A percentile compares a stretch with the other conserved stretches of the same genome.
Conservation (phyloP, 2,113 vertebrate genomes). For the Equus przewalskii region DNA sequence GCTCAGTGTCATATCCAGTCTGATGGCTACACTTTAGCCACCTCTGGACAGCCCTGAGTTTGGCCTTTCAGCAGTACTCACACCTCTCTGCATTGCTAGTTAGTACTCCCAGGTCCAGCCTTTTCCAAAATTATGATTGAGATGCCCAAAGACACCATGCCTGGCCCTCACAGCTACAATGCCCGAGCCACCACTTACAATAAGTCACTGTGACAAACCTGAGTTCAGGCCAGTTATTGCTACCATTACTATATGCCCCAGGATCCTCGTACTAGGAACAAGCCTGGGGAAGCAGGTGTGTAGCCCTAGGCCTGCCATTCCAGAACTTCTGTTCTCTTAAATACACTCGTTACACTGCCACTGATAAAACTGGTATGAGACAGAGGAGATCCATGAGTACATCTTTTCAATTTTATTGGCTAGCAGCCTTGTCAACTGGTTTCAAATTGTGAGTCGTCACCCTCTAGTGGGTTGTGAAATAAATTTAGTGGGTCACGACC, state of each 20-base stretch:
- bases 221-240: not conserved
- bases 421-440: not conserved
- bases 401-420: not conserved
- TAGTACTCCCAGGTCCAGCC: not conserved
- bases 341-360: not conserved
- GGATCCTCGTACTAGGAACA: not conserved
- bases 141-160: not conserved
- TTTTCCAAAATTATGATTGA: not conserved
- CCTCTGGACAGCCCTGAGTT: not conserved
- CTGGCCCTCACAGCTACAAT: not conserved
- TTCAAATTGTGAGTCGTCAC: not conserved
- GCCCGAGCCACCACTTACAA: not conserved
- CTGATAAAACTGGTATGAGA: not conserved
- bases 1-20: not conserved
- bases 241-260: not conserved
- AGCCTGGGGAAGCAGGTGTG: not conserved
- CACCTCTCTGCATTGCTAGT: not conserved
- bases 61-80: not conserved
- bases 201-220: not conserved
- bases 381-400: not conserved
- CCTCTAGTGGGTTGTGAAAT: not conserved
- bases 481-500: not conserved
- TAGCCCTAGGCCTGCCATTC: not conserved
- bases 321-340: slow-evolving; percentile 43
- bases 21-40: not conserved